These are phyloP conservation scores for Adelphocoris suturalis DNA, from an alignment of 2,888 invertebrate genomes.

Conservation along the genomic window DNA sequence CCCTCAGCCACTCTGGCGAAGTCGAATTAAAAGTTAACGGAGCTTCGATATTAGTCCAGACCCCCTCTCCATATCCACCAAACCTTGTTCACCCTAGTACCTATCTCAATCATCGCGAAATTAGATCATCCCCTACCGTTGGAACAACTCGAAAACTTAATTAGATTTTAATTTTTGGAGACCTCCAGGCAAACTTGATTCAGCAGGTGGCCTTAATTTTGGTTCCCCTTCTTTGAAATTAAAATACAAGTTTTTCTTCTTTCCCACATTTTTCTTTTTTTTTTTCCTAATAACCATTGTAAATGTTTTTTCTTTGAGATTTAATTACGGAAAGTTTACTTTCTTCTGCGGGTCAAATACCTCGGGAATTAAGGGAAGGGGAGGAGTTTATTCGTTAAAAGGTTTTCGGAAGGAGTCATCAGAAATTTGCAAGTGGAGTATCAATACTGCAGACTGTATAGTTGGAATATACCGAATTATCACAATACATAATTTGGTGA, in stretches of 20 bases:
- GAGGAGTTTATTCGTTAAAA: neutral
- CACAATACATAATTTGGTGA: no score
- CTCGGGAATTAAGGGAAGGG: neutral
- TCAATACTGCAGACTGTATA: no score
- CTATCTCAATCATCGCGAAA: conserved; percentile 19
- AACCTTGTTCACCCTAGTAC: conserved; percentile 16
- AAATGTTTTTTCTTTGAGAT: neutral
- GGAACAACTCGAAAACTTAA: conserved; percentile 32
- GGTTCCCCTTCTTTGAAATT: neutral
- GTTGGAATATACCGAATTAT: no score
- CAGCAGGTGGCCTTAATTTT: conserved; percentile 30
- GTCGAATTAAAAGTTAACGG: conserved; percentile 42
- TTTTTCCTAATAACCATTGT: neutral
- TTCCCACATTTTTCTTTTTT: neutral
- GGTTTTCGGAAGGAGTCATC: neutral
- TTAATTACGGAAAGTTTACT: neutral
- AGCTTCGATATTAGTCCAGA: conserved; percentile 19
- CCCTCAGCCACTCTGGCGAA: conserved; percentile 29
- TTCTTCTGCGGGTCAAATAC: neutral
- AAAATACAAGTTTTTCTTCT: neutral
- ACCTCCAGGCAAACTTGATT: neutral
- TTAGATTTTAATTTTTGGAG: conserved; percentile 30
- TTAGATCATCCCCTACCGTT: neutral
- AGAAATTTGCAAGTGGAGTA: neutral
- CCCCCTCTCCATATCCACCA: neutral